These are phyloP conservation scores for Glossophaga mutica DNA, from an alignment of 2,797 vertebrate genomes.

Conservation along the genomic window DNA sequence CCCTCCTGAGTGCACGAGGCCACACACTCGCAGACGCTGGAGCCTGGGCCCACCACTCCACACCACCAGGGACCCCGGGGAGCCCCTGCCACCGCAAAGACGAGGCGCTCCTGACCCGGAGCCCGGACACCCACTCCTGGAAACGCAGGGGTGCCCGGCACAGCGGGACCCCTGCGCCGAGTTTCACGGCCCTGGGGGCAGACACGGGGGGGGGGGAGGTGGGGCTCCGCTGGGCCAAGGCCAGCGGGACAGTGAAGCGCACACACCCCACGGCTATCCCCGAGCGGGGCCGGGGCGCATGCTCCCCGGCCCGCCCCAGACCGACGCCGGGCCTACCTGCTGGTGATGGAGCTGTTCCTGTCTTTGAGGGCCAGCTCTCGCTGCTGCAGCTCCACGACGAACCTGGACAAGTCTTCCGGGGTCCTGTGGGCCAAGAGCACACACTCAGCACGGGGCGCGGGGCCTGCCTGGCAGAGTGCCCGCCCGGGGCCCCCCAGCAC, in stretches of 20 bases:
- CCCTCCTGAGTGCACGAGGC: not conserved
- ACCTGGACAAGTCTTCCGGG: constrained; percentile 94
- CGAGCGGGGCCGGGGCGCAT: not conserved
- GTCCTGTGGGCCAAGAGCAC: constrained; percentile 84
- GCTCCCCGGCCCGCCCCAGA: fast-evolving
- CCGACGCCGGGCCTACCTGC: constrained; percentile 84
- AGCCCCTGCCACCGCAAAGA: not conserved
- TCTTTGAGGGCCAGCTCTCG: constrained; percentile 92
- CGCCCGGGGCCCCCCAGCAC: no score
- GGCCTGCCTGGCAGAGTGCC: fast-evolving
- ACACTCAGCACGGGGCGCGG: not conserved
- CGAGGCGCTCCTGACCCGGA: fast-evolving
- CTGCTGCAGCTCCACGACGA: constrained; percentile 94
- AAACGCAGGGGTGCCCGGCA: not conserved
- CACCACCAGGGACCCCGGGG: fast-evolving
- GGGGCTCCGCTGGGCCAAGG: not conserved
- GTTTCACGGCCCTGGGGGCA: not conserved
- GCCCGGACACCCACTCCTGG: not conserved
- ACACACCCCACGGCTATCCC: not conserved
- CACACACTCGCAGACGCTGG: fast-evolving
- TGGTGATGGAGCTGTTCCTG: constrained; percentile 89
- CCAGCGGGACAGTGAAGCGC: not conserved
- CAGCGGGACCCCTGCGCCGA: fast-evolving
- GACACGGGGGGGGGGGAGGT: no score
- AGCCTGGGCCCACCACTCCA: not conserved